phyloP scores from a whole-genome alignment of 2,113 vertebrate species.

The Xyrauchen texanus region DNA sequence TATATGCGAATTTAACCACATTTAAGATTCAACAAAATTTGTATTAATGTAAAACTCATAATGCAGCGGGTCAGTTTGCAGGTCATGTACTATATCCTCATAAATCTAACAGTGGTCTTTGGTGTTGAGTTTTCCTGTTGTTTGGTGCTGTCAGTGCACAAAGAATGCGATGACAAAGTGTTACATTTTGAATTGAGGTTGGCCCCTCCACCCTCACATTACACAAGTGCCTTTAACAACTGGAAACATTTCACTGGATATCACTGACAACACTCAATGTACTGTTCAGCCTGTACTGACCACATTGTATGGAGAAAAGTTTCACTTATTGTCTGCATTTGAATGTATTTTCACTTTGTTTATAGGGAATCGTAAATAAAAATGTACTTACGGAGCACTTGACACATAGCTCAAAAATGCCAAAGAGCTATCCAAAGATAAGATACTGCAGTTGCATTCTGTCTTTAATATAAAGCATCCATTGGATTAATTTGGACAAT shows the following conservation, averaged over 20 bases:
- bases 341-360: too few relatives aligned
- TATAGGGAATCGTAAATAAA: too few relatives aligned
- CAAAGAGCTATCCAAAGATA: too few relatives aligned
- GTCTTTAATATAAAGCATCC: too few relatives aligned
- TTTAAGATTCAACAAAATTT: too few relatives aligned
- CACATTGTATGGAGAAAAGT: background rate
- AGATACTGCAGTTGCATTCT: too few relatives aligned
- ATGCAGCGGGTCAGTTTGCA: too few relatives aligned
- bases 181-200: constrained; percentile 50
- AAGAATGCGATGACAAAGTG: constrained; percentile 45
- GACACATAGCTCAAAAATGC: background rate
- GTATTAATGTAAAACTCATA: too few relatives aligned
- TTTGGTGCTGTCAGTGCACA: constrained; percentile 16
- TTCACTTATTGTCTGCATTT: background rate
- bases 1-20: too few relatives aligned
- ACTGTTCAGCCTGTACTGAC: background rate
- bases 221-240: constrained; percentile 41
- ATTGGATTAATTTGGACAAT: too few relatives aligned
- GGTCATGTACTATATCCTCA: background rate
- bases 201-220: constrained; percentile 44
- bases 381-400: background rate
- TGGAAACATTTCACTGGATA: constrained; percentile 14
- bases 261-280: background rate
- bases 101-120: background rate
- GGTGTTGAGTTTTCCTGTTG: background rate